A percentile compares a stretch with the other conserved stretches of the same genome.
phyloP scores from a whole-genome alignment of 2,113 vertebrate genomes.

The Anser cygnoides region DNA sequence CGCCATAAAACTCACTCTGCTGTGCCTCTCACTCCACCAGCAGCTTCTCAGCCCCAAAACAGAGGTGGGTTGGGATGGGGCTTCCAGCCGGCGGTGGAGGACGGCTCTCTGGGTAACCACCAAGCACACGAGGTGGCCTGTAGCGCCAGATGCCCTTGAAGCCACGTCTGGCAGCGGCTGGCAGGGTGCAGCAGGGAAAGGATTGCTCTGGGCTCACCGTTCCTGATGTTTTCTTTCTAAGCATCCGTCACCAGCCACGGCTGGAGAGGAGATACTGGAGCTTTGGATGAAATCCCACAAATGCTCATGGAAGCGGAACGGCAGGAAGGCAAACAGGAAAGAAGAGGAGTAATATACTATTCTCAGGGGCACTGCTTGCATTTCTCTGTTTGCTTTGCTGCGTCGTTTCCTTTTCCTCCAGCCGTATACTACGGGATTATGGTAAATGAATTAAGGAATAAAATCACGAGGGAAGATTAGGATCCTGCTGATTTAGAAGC shows the following conservation, averaged over 20 bases:
- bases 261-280: conserved; percentile 22
- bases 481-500: conserved; percentile 7
- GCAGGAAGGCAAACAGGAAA: conserved; percentile 67
- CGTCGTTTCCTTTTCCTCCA: conserved; percentile 22
- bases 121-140: background rate
- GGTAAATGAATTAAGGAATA: conserved; percentile 59
- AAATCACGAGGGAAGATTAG: conserved; percentile 22
- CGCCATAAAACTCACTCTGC: background rate
- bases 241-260: background rate
- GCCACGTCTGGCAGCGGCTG: background rate
- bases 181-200: background rate
- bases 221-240: conserved; percentile 34
- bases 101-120: background rate
- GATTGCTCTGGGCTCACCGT: background rate
- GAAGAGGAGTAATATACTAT: conserved; percentile 65
- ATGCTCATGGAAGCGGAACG: conserved; percentile 50
- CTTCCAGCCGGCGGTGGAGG: background rate
- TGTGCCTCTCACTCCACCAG: background rate
- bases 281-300: conserved; percentile 50
- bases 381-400: conserved; percentile 51
- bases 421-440: conserved; percentile 24
- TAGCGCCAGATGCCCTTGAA: conserved; percentile 21
- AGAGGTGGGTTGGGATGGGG: background rate
- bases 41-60: background rate
- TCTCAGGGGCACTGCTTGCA: conserved; percentile 16